Evolutionary conservation across 2,888 invertebrate species (phyloP), one percentile per base, ranked within the genome.

Genomic region (Calameuta pallipes): DNA sequence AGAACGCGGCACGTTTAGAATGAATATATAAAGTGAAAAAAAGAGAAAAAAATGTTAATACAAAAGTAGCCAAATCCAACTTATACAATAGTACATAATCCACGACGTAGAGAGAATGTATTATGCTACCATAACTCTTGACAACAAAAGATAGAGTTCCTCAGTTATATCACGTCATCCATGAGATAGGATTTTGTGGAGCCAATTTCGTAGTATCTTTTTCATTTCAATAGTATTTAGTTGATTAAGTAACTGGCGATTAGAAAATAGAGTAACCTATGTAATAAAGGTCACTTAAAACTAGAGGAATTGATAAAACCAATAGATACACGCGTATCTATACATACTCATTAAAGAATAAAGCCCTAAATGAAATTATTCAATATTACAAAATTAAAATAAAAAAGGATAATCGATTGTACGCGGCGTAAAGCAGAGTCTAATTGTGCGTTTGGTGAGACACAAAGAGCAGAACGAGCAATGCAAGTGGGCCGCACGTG

Each of bases 401-500:
- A 15, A 15, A 15, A 41, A 56, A 2, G 41, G 56, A 56, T 23
- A 56, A 23, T 56, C 56, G 9, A 56, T 56, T 56, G 56, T 56
- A 56, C 56, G 56, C 23, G 9, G 9, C 56, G 23, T 23, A 23
- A 23, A 23, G 56, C 56, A 23, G 56, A 56, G 56, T 56, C 56
- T 56, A 56, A 56, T 56, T 56, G 56, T 23, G 56, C 56, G 56
- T 56, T 41, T 56, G 56, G 23, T 56, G 56, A 56, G 56, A 56
- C 56, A 56, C 56, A 56, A 56, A 56, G 56, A 56, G 56, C 56
- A 56, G 56, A 56, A 23, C 56, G 56, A 56, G 56, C 56, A 56
- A 56, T 56, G 56, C 71, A 71, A 71, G 71, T 71, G 71, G 31
- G 71, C 71, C 71, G 71, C 71, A 71, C 71, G 71, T 56, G 56